Conservation (phyloP, 2,113 vertebrate species). For the Aphelocoma coerulescens region DNA sequence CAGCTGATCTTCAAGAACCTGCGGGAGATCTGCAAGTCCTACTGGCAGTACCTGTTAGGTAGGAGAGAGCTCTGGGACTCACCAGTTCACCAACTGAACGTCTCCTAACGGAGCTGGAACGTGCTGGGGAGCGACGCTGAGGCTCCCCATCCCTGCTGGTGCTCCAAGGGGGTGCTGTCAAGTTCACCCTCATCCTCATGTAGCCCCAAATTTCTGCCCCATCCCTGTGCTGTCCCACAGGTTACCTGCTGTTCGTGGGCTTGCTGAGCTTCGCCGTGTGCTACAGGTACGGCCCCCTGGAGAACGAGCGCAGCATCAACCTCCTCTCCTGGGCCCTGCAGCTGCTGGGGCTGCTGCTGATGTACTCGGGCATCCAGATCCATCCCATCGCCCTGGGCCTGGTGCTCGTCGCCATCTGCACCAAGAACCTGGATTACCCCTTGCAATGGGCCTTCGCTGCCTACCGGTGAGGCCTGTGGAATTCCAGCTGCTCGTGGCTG, state of each 20-base stretch:
- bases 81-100: rapidly evolving
- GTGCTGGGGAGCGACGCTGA: rapidly evolving
- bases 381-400: slow-evolving; percentile 81
- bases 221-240: slow-evolving; percentile 51
- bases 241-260: slow-evolving; percentile 81
- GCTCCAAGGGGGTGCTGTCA: rapidly evolving
- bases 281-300: slow-evolving; percentile 90
- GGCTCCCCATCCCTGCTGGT: not conserved
- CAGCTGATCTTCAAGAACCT: slow-evolving; percentile 92
- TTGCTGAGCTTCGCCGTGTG: slow-evolving; percentile 90
- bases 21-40: slow-evolving; percentile 80
- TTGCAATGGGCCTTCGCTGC: slow-evolving; percentile 67
- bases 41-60: slow-evolving; percentile 91
- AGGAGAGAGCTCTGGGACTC: not conserved
- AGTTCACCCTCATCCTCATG: not conserved
- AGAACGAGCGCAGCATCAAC: slow-evolving; percentile 88
- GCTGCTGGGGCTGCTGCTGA: slow-evolving; percentile 83
- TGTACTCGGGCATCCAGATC: slow-evolving; percentile 88
- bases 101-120: rapidly evolving
- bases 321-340: slow-evolving; percentile 93
- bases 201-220: not conserved
- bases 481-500: rapidly evolving
- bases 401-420: slow-evolving; percentile 79
- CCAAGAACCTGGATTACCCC: slow-evolving; percentile 88
- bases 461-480: slow-evolving; percentile 62